These are phyloP conservation scores for Propsilocerus akamusi DNA, from an alignment of 1,140 invertebrate genomes.

Conservation along the genomic window DNA sequence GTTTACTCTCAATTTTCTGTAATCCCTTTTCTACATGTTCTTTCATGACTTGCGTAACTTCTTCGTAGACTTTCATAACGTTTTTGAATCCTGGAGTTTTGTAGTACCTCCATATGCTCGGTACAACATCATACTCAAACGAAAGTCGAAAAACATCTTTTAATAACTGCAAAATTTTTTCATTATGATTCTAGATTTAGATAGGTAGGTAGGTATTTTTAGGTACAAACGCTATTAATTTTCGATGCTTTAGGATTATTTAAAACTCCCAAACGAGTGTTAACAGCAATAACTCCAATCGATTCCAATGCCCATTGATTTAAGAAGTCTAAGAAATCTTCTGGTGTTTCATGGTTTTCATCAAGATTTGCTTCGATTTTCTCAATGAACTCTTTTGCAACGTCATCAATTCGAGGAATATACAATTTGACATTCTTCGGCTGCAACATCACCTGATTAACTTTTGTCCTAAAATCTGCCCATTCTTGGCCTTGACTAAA, in stretches of 20 bases:
- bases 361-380: constrained; percentile 9
- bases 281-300: constrained; percentile 40
- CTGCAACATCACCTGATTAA: constrained; percentile 23
- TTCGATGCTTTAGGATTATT: constrained; percentile 24
- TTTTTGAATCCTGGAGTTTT: constrained; percentile 30
- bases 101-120: constrained; percentile 33
- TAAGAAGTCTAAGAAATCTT: constrained; percentile 34
- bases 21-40: not conserved
- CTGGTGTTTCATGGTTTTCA: constrained; percentile 29
- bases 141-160: too few relatives aligned
- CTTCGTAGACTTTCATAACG: constrained; percentile 25
- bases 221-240: too few relatives aligned
- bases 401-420: constrained; percentile 21
- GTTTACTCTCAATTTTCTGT: constrained; percentile 14
- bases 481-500: constrained; percentile 7
- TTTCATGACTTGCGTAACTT: constrained; percentile 7
- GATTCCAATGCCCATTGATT: constrained; percentile 46
- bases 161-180: too few relatives aligned
- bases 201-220: too few relatives aligned
- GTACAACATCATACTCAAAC: too few relatives aligned
- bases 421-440: constrained; percentile 28
- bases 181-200: too few relatives aligned
- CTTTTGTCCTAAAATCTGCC: constrained; percentile 6
- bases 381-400: constrained; percentile 19
- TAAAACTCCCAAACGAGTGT: constrained; percentile 39